phyloP scores from a whole-genome alignment of 2,113 vertebrate species.

The Onychorhynchus coronatus region DNA sequence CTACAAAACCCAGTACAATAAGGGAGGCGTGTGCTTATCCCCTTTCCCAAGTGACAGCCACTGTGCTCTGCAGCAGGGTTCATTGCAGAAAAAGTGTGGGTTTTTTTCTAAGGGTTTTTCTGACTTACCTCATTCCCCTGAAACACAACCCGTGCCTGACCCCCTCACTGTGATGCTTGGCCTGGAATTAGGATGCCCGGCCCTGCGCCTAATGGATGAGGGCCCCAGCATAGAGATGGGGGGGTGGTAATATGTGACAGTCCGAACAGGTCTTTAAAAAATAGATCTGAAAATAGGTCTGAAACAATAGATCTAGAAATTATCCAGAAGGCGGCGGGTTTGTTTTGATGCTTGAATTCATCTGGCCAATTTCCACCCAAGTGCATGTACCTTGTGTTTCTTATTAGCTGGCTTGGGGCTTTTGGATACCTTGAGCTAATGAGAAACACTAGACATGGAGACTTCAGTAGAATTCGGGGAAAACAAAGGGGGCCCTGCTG shows the following conservation, averaged over 20 bases:
- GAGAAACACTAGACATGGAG: neutral
- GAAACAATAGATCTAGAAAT: neutral
- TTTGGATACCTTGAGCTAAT: neutral
- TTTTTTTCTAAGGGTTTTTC: neutral
- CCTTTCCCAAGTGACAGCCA: neutral
- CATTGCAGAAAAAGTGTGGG: neutral
- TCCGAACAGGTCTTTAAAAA: neutral
- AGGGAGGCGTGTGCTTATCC: neutral
- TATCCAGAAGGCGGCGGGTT: neutral
- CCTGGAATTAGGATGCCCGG: neutral
- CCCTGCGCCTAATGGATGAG: neutral
- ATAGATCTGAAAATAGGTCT: neutral
- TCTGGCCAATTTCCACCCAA: neutral
- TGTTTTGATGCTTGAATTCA: neutral
- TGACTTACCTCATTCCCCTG: neutral
- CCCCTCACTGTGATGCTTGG: neutral
- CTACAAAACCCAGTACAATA: neutral
- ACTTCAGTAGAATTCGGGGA: neutral
- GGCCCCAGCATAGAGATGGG: accelerated
- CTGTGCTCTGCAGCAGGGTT: neutral
- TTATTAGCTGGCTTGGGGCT: neutral
- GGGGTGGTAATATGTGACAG: neutral
- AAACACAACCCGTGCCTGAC: neutral
- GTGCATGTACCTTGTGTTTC: neutral
- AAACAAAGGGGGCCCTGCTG: constrained; percentile 2